phyloP scores from a whole-genome alignment of 2,113 vertebrate species.

The Ammodytes dubius region DNA sequence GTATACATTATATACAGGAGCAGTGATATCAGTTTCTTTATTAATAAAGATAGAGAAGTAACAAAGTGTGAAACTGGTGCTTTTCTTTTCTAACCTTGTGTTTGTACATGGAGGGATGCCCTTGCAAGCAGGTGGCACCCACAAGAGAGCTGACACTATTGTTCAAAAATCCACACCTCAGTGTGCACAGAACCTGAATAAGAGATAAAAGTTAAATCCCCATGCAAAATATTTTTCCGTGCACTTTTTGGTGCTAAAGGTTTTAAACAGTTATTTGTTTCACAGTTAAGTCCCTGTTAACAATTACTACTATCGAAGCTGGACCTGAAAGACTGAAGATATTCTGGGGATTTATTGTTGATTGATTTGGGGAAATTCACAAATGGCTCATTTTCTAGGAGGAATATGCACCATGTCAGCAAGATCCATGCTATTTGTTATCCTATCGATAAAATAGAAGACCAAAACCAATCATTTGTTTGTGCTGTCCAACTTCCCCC shows the following conservation, averaged over 20 bases:
- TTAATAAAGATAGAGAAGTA: background rate
- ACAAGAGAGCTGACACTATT: background rate
- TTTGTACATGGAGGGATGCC: background rate
- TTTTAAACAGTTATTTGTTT: conserved; percentile 14
- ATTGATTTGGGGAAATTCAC: background rate
- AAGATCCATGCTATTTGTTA: background rate
- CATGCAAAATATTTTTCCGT: background rate
- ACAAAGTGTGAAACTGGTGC: background rate
- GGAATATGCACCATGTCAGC: background rate
- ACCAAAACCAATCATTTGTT: background rate
- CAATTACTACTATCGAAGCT: conserved; percentile 8
- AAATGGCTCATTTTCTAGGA: background rate
- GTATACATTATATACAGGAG: too few species aligned
- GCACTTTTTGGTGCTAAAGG: background rate
- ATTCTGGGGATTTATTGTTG: background rate
- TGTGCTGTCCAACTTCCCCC: background rate
- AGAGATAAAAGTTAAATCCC: background rate
- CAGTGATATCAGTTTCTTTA: background rate
- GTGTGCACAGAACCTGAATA: background rate
- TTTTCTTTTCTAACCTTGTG: background rate
- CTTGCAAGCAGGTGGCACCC: background rate
- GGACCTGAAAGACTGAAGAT: background rate
- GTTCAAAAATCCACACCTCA: background rate
- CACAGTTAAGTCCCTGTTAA: background rate
- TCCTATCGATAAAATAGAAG: background rate